phyloP scores from a whole-genome alignment of 2,888 invertebrate species.

The Autographa pulchrina region DNA sequence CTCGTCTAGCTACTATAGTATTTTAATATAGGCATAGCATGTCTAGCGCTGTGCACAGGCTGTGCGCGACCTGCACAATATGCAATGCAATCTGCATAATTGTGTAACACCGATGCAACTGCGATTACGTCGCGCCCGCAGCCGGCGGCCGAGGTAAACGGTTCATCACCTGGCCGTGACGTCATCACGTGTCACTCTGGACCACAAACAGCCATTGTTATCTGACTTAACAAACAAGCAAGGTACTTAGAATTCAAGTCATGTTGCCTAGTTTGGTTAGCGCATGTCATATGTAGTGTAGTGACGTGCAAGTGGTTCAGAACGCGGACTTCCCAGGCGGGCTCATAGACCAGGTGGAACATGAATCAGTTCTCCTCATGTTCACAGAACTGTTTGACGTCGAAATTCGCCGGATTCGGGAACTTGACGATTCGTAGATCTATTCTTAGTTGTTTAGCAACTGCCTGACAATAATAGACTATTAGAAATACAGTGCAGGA shows the following conservation, averaged over 20 bases:
- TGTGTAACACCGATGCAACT: conserved; percentile 26
- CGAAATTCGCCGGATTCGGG: not conserved
- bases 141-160: conserved; percentile 40
- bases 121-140: conserved; percentile 35
- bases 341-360: not conserved
- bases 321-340: not conserved
- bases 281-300: not conserved
- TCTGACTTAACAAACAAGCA: not conserved
- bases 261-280: not conserved
- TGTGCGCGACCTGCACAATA: conserved; percentile 30
- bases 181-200: not conserved
- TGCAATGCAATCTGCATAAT: conserved; percentile 35
- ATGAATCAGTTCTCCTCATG: not conserved
- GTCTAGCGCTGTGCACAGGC: conserved; percentile 1
- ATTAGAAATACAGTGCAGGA: too few species aligned
- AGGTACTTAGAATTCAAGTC: not conserved
- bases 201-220: conserved; percentile 1
- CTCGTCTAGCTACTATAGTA: too few species aligned
- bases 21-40: conserved; percentile 2
- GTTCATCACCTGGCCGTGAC: conserved; percentile 44
- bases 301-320: not conserved
- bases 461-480: too few species aligned
- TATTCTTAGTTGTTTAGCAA: too few species aligned
- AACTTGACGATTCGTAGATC: not conserved
- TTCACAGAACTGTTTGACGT: not conserved